phyloP scores from a whole-genome alignment of 2,888 invertebrate genomes.

The Laothoe populi region DNA sequence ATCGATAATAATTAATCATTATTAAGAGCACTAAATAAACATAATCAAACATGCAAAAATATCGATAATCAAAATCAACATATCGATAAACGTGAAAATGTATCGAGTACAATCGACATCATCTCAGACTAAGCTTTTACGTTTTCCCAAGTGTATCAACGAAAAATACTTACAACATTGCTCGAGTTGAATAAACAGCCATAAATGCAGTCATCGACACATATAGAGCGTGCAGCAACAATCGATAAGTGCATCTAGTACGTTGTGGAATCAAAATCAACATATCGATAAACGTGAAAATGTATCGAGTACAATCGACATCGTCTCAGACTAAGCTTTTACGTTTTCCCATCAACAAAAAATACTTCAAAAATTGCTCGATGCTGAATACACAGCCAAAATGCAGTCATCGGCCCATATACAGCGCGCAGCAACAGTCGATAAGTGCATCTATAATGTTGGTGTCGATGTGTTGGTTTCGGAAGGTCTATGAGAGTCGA shows the following conservation, averaged over 20 bases:
- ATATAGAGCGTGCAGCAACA: conserved; percentile 3
- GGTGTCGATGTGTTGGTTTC: conserved; percentile 1
- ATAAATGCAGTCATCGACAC: not conserved
- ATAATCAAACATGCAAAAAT: not conserved
- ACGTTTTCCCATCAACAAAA: not conserved
- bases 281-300: too few species aligned
- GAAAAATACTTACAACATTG: not conserved
- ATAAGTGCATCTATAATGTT: conserved; percentile 5
- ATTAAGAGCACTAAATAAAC: not conserved
- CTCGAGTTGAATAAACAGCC: too few species aligned
- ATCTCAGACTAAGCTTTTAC: too few species aligned
- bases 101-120: too few species aligned
- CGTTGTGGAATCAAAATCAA: not conserved
- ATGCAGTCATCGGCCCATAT: not conserved
- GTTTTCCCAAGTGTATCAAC: not conserved
- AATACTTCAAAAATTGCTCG: not conserved
- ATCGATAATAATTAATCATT: not conserved
- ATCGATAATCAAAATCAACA: not conserved
- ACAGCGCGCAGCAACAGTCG: conserved; percentile 10
- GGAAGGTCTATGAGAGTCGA: conserved; percentile 64
- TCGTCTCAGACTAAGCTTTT: too few species aligned
- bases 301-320: too few species aligned
- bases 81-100: too few species aligned
- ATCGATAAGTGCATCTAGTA: conserved; percentile 11
- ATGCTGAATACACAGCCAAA: too few species aligned